Percentiles rank a stretch among this genome's conserved stretches.
Evolutionary conservation across 2,113 vertebrate genomes (phyloP).

Genomic region (Laticauda laticaudata): DNA sequence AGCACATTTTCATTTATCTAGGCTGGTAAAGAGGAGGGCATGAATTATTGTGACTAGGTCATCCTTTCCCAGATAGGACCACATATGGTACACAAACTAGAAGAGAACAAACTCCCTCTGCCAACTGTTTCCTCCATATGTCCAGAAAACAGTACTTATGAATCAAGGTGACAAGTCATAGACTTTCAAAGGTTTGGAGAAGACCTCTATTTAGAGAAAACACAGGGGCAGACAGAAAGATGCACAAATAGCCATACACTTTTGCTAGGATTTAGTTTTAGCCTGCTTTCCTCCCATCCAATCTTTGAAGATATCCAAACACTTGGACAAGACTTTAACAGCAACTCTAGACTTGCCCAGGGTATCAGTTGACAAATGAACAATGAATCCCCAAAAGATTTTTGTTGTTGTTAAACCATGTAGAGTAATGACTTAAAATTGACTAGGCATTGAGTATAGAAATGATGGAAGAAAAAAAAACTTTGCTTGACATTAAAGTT

Average conservation of each 20-base stretch:
- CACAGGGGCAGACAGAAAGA: neutral
- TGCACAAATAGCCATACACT: neutral
- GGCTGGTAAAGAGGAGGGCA: neutral
- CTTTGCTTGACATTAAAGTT: neutral
- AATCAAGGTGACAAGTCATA: neutral
- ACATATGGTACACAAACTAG: neutral
- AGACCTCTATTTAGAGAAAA: neutral
- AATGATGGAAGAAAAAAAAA: neutral
- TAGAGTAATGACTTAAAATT: neutral
- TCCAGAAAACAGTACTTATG: neutral
- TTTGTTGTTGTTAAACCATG: neutral
- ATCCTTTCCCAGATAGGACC: neutral
- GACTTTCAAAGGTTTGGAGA: neutral
- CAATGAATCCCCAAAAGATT: neutral
- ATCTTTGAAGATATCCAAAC: neutral
- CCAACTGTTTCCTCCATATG: neutral
- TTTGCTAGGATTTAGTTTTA: neutral
- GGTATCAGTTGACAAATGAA: neutral
- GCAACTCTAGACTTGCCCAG: neutral
- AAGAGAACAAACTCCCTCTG: neutral
- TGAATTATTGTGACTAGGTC: neutral
- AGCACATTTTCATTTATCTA: neutral
- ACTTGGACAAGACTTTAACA: neutral
- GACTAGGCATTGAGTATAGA: neutral
- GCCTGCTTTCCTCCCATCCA: neutral